Evolutionary conservation across 2,888 invertebrate species (phyloP).

Genomic region (Quadroppia sp.): DNA sequence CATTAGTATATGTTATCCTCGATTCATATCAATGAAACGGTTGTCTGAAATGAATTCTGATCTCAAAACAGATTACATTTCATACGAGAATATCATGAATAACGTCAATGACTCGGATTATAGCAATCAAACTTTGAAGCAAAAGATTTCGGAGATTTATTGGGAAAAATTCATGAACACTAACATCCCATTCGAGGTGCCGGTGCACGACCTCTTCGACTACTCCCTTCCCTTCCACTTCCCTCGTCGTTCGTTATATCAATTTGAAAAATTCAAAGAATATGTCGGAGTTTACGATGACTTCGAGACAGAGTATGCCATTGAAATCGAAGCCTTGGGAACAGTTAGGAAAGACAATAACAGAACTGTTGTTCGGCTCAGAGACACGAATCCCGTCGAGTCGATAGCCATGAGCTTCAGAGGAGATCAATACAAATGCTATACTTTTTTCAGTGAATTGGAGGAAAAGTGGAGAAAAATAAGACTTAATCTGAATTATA

Average conservation of each 20-base stretch:
- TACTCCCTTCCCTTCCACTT: not conserved
- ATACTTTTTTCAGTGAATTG: constrained; percentile 29
- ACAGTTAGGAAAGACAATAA: not conserved
- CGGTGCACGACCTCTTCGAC: constrained; percentile 13
- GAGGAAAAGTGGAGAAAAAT: constrained; percentile 13
- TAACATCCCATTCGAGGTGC: constrained; percentile 12
- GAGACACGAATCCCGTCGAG: not conserved
- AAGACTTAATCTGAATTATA: not conserved
- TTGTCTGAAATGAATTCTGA: not conserved
- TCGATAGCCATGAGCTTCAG: constrained; percentile 18
- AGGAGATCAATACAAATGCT: constrained; percentile 19
- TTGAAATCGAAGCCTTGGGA: constrained; percentile 21
- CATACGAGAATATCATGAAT: constrained; percentile 1
- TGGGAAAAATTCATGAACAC: constrained; percentile 3
- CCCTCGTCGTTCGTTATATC: not conserved
- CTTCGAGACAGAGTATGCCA: constrained; percentile 11
- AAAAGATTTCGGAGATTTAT: not conserved
- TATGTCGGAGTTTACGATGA: not conserved
- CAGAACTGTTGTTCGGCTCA: not conserved
- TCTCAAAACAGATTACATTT: not conserved
- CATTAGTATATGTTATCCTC: constrained; percentile 9
- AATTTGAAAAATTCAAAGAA: constrained; percentile 17
- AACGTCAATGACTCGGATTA: not conserved
- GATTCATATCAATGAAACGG: not conserved
- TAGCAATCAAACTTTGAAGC: not conserved